Base-by-base conservation (phyloP, 2,888 invertebrate genomes). In the Cecidostiba fungosa region DNA sequence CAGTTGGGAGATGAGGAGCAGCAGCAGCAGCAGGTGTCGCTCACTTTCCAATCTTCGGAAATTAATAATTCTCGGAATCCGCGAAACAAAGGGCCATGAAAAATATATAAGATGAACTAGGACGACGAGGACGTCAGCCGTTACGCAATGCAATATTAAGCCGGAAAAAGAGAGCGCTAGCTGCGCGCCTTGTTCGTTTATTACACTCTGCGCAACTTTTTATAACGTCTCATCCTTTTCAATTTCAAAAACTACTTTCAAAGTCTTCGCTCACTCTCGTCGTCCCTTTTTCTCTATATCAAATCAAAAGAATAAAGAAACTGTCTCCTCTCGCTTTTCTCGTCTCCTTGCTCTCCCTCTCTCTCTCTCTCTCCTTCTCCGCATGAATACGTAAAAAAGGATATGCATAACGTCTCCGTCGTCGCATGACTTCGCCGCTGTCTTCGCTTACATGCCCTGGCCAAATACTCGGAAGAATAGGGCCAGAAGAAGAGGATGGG, bases 221-320 rank as follows among this genome's bases (percentile, higher is more conserved):
- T 72, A 43, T 43, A 43, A 72, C 72, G 32, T 23, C 23, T 32
- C 66, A 69, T 66, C 14, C 73, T n/a, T 76, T 54, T 74, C 54
- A 80, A 78, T 81, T 81, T 81, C 10, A 72, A 77, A 81, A 85
- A 81, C 81, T 85, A 47, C 62, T 85, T 85, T 29, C 50, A 77
- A 85, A 81, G 62, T 79, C 76, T 32, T 54, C n/a, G 74, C 29
- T 23, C 26, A 23, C 50, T 14, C 39, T 16, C 39, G 0, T 29
- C 47, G 26, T 47, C 39, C 77, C 1, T 39, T 62, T 77, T 78
- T 78, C 74, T 78, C 74, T 69, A 59, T 73, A 82, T 85, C 82
- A 78, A 85, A 82, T 85, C 85, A 78, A 69, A 66, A 36, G 73
- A 66, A 50, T 74, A 69, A 82, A 50, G 74, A 72, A 69, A 69